These are phyloP conservation scores for Charina bottae DNA, from an alignment of 2,113 vertebrate genomes.

Conservation along the genomic window DNA sequence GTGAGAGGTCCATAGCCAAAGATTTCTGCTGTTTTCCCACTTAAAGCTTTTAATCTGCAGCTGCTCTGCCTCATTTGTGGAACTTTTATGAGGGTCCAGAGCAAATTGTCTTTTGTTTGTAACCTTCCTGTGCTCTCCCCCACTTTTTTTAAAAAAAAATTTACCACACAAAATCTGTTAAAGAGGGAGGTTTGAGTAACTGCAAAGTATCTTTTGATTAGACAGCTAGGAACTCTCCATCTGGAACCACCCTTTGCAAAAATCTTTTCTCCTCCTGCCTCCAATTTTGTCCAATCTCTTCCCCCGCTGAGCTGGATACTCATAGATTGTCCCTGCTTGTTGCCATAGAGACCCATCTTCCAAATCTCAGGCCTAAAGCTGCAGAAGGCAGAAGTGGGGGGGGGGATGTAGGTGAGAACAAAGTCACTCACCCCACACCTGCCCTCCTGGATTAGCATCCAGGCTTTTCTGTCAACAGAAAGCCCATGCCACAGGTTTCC, in stretches of 20 bases:
- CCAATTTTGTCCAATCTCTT: neutral
- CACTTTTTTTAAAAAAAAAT: neutral
- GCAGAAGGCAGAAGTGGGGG: neutral
- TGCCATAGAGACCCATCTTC: slow-evolving; percentile 37
- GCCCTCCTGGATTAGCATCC: neutral
- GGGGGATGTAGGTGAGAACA: neutral
- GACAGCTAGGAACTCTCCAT: neutral
- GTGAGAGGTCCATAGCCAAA: neutral
- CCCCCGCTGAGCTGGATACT: slow-evolving; percentile 19
- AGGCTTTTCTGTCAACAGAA: neutral
- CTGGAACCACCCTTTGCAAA: neutral
- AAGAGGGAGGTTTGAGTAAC: neutral
- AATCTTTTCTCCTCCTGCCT: neutral
- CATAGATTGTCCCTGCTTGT: slow-evolving; percentile 37
- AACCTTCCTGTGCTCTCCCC: neutral
- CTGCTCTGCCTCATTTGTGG: neutral
- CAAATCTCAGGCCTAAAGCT: slow-evolving; percentile 35
- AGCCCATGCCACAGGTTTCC: neutral
- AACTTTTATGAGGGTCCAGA: neutral
- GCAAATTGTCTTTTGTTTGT: neutral
- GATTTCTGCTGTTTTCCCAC: neutral
- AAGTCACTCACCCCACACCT: neutral
- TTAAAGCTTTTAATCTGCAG: neutral
- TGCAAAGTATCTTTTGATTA: neutral
- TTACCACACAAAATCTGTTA: neutral